Percentiles rank a stretch among this genome's conserved stretches.
Evolutionary conservation across 2,888 invertebrate species (phyloP).

Genomic region (Tetheella fluctuosa): DNA sequence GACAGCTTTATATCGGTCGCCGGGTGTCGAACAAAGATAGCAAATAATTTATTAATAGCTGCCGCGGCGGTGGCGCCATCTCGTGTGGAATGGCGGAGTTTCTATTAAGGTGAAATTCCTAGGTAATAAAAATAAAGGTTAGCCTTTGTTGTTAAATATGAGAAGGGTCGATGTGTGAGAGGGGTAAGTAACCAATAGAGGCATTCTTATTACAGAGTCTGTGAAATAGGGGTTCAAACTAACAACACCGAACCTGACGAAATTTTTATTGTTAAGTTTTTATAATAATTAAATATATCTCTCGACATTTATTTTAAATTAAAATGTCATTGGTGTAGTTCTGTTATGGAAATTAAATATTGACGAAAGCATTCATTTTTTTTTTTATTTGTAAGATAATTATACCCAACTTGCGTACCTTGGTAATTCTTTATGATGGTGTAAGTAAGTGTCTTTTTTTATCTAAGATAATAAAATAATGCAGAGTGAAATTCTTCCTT

Average conservation of each 20-base stretch:
- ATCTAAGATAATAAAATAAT: no score
- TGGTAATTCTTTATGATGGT: no score
- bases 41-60: not conserved
- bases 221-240: not conserved
- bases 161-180: not conserved
- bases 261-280: not conserved
- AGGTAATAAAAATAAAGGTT: not conserved
- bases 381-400: no score
- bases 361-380: no score
- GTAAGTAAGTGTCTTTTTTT: no score
- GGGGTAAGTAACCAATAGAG: not conserved
- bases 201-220: not conserved
- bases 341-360: no score
- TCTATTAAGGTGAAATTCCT: not conserved
- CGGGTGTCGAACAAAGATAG: not conserved
- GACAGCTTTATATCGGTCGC: not conserved
- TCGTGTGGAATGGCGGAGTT: not conserved
- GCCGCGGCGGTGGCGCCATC: not conserved
- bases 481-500: no score
- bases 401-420: no score
- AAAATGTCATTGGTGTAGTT: no score
- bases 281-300: no score
- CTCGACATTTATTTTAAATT: no score
- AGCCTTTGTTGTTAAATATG: constrained; percentile 1
- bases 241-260: not conserved